Base-by-base conservation (phyloP, 2,113 vertebrate species). In the Reinhardtius hippoglossoides region DNA sequence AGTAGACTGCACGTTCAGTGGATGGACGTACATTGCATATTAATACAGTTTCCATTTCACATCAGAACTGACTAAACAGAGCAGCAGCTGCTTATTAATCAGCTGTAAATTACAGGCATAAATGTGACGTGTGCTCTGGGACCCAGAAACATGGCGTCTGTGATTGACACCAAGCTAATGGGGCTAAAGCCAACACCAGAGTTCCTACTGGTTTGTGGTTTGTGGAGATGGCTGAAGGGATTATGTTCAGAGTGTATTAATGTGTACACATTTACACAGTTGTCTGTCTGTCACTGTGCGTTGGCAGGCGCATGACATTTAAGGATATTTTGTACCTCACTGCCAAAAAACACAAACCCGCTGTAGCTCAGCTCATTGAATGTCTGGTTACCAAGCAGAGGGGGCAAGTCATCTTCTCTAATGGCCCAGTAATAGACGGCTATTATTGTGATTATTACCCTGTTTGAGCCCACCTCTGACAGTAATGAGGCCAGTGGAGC, bases 401-500 rank as follows among this genome's bases (percentile, higher is more conserved):
- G 71, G 71, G 66, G 24, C 55, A 85, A 86, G 87, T 87, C 63
- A 76, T 80, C 70, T 61, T 68, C 71, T 78, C 60, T 83, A 89
- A 91, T 86, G 76, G 81, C 37, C 23, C 68, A 26, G 46, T 85
- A 88, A 90, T 80, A 78, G 80, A 74, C 73, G 67, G 76, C 76
- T 71, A 86, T 90, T 44, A 23, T 63, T 63, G 61, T 24, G 37
- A 63, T 63, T 63, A 44, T 63, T 86, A 87, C 77, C 56, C 61
- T 61, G 71, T 87, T 85, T 86, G 82, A 91, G 82, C 74, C 74
- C 55, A 77, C 78, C 68, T 81, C 67, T 90, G 80, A 77, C 68
- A 68, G 60, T 87, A 80, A 88, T 82, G 82, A 83, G 81, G 50
- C 71, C 69, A 70, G 65, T 81, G 74, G 67, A 84, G 83, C 82